Conservation (phyloP, 2,797 vertebrate species). For the Psittacula derbiana region DNA sequence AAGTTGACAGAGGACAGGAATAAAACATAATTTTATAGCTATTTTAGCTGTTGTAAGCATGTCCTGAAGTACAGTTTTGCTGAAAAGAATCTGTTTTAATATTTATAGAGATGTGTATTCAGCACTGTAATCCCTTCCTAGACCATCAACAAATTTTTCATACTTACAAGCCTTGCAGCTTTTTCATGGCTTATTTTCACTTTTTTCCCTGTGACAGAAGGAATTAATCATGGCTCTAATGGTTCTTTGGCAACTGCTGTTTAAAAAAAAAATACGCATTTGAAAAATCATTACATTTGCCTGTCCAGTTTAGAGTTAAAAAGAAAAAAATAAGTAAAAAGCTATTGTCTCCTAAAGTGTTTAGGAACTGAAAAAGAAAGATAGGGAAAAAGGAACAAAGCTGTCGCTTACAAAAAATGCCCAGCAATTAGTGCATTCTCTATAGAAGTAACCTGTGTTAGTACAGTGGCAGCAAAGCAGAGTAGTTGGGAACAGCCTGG, state of each 20-base stretch:
- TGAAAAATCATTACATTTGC: constrained; percentile 5
- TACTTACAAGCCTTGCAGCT: constrained; percentile 44
- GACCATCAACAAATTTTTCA: constrained; percentile 58
- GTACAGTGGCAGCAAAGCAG: not conserved
- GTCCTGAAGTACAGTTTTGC: constrained; percentile 5
- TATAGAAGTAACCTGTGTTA: not conserved
- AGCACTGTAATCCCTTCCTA: constrained; percentile 16
- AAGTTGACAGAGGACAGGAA: not conserved
- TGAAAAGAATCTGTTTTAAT: not conserved
- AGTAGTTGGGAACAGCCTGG: not conserved
- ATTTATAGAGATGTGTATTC: not conserved
- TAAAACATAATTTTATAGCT: not conserved
- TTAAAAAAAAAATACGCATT: constrained; percentile 57
- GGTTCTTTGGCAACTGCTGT: constrained; percentile 55
- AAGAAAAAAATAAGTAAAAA: not conserved
- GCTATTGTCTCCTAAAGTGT: not conserved
- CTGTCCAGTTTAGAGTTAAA: not conserved
- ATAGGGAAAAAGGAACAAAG: not conserved
- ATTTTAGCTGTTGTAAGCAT: constrained; percentile 2
- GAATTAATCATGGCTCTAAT: constrained; percentile 68
- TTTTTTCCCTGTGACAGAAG: not conserved
- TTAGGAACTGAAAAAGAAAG: not conserved
- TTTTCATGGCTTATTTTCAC: constrained; percentile 46
- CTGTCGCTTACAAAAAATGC: not conserved
- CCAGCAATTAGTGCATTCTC: accelerated